Base-by-base conservation (phyloP, 2,888 invertebrate species). In the Agriopis aurantiaria region DNA sequence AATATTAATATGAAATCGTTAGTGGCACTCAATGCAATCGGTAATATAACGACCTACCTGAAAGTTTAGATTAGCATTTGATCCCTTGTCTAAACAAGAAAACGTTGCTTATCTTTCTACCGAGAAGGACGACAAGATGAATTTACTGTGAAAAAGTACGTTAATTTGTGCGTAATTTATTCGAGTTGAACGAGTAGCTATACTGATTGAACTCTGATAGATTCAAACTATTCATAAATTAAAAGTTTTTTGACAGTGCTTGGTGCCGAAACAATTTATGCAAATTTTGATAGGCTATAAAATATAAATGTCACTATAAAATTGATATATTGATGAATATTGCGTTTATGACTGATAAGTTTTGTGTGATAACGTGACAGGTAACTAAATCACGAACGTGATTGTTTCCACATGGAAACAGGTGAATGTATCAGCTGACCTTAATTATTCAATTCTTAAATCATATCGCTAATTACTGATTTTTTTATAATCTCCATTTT, bases 301-400 rank as follows among this genome's bases (percentile, higher is more conserved):
- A 71, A 72, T 71, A 67, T 73, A 68, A 68, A 71, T 66, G 72
- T 60, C 68, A 60, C 74, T 73, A 70, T 74, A 61, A 75, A 75
- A 72, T 74, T 77, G 73, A 82, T 78, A 78, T 72, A 80, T 77
- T 78, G 72, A 71, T 76, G 71, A 60, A 73, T 71, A 70, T 65
- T 73, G 63, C 74, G 72, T 76, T 74, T 75, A 76, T 75, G 62
- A 72, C 45, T 76, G 72, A 79, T 73, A 73, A 63, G 67, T 58
- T 70, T 64, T 66, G 60, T 58, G 68, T 72, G 70, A 76, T 72
- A 70, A 73, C 56, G 53, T 68, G 72, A 68, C 72, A 71, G 68
- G 46, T 7, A 60, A 52, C 63, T 73, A 73, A 74, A 72, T 69
- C 55, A 74, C 49, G 48, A n/a, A 57, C 52, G 58, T 59, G 59